Percentiles rank a stretch among this genome's conserved stretches.
Evolutionary conservation across 2,113 vertebrate genomes (phyloP).

Genomic region (Mus spicilegus): DNA sequence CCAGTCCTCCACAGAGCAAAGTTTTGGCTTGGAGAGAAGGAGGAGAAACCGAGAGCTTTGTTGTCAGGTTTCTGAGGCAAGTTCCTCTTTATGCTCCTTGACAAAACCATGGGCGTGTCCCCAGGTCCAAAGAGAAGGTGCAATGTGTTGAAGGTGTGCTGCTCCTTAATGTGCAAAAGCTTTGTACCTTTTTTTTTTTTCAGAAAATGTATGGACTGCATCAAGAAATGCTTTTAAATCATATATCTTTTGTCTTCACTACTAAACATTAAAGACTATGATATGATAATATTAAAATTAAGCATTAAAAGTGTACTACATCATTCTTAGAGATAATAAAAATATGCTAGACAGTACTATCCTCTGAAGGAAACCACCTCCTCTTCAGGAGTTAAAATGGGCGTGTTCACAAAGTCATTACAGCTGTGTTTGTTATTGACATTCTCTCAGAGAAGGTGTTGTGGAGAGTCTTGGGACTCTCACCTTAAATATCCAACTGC

Average conservation of each 20-base stretch:
- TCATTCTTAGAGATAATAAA: conserved; percentile 17
- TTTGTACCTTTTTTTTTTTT: background rate
- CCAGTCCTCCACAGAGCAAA: background rate
- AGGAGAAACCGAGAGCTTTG: background rate
- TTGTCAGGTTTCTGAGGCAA: background rate
- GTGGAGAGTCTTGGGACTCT: background rate
- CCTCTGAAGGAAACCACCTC: background rate
- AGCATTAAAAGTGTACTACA: background rate
- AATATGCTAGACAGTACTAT: background rate
- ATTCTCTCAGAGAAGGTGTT: background rate
- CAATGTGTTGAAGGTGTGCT: background rate
- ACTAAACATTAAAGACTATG: background rate
- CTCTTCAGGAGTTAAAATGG: background rate
- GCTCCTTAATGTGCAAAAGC: background rate
- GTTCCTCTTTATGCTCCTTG: background rate
- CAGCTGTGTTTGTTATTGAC: background rate
- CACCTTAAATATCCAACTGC: background rate
- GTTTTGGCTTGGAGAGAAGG: no score
- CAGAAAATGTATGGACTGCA: background rate
- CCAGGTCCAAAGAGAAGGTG: background rate
- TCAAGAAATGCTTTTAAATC: background rate
- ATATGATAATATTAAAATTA: background rate
- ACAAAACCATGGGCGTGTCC: conserved; percentile 4
- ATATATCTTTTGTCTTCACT: background rate
- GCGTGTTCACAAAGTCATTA: background rate